These are phyloP conservation scores for Melikaiella ostensackeni DNA, from an alignment of 2,888 invertebrate genomes.

Conservation along the genomic window DNA sequence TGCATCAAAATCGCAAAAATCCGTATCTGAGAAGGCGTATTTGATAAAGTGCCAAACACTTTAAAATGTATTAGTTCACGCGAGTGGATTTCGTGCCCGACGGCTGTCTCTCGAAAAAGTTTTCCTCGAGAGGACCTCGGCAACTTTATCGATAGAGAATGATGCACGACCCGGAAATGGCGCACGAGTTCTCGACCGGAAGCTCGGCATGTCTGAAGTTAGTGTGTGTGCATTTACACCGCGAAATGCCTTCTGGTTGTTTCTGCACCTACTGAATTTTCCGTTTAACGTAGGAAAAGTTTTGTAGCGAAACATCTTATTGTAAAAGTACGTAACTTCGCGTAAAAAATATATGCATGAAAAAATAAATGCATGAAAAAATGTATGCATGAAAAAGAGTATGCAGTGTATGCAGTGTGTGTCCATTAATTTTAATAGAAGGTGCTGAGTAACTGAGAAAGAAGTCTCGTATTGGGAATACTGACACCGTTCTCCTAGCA, in stretches of 20 bases:
- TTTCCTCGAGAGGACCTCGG: conserved; percentile 19
- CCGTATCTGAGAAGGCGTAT: not conserved
- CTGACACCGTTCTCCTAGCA: not conserved
- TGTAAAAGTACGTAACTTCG: conserved; percentile 5
- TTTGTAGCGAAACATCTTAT: conserved; percentile 44
- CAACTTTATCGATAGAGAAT: conserved; percentile 53
- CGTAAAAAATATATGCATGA: not conserved
- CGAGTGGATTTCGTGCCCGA: conserved; percentile 32
- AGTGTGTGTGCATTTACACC: conserved; percentile 19
- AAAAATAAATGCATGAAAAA: no score
- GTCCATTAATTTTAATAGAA: not conserved
- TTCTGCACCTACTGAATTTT: conserved; percentile 7
- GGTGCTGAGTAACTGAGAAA: not conserved
- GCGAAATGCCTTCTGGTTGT: conserved; percentile 17
- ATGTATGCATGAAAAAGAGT: not conserved
- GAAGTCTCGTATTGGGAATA: not conserved
- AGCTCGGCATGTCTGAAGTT: conserved; percentile 20
- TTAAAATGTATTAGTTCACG: not conserved
- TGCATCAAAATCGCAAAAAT: not conserved
- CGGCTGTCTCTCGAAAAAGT: conserved; percentile 28
- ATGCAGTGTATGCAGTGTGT: not conserved
- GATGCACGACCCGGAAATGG: conserved; percentile 52
- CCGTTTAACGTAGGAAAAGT: conserved; percentile 3
- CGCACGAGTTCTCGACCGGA: conserved; percentile 24
- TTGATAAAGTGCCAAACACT: not conserved